Base-by-base conservation (phyloP, 2,888 invertebrate genomes). In the Hyppa rectilinea region DNA sequence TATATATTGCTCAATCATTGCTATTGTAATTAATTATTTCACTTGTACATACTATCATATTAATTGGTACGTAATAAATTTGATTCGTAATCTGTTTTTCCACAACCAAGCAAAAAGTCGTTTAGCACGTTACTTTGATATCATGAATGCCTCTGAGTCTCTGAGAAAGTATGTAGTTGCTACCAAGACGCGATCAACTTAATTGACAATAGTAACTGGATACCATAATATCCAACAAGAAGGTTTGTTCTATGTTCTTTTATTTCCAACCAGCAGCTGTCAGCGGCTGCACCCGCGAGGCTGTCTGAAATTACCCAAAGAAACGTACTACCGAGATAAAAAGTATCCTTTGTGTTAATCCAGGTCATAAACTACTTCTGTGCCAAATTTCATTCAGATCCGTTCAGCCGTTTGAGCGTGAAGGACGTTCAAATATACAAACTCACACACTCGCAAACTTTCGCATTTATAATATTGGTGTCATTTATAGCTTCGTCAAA, bases 1-100 rank as follows among this genome's bases (percentile, higher is more conserved):
- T 5, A 38, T 72, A 9, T 26, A 47, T 64, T 43, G 29, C 5
- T 20, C 43, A 60, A 50, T 60, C 34, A 65, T 45, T 64, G 12
- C 23, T 36, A 26, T 43, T 58, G 43, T 40, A n/a, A 43, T 55
- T 43, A 36, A 65, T 75, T 67, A 0, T 43, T 64, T 55, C 31
- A 64, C 7, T 14, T 49, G 38, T 47, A n/a, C n/a, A n/a, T n/a
- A 20, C 14, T 50, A 12, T 26, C 12, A 40, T 26, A 68, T 38
- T 61, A n/a, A 36, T 47, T 66, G 43, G 6, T n/a, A 14, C 14
- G n/a, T 59, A 14, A 34, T 26, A 14, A 52, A 26, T 50, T 1
- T 29, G 52, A 43, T 69, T 34, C 34, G 2, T 9, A 26, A 20
- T 26, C 9, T 17, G 9, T 38, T 26, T 66, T 6, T 58, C 2